Evolutionary conservation across 1,140 invertebrate species (phyloP).

Genomic region (Holotrichia oblita): DNA sequence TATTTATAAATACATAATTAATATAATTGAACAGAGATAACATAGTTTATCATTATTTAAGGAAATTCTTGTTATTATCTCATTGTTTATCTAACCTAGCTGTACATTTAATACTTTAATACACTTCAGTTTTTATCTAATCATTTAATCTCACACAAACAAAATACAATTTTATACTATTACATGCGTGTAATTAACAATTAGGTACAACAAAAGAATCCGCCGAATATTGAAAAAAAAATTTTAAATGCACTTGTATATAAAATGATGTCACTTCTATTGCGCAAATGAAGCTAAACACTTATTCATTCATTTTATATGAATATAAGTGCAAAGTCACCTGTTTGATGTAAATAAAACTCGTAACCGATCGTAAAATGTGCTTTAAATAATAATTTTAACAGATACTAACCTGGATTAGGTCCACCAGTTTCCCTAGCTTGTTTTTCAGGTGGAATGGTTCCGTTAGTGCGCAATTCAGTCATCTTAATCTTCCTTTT

Average conservation of each 20-base stretch:
- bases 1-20: no score
- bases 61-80: no score
- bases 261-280: neutral
- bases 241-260: neutral
- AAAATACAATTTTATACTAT: no score
- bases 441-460: neutral
- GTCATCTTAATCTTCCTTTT: neutral
- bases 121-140: neutral
- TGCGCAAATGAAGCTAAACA: conserved; percentile 1
- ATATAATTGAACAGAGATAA: no score
- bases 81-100: no score
- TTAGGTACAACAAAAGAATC: no score
- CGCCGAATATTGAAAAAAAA: no score
- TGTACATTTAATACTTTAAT: neutral
- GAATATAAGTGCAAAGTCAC: neutral
- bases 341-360: neutral
- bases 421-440: neutral
- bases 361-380: neutral
- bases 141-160: neutral
- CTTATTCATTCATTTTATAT: neutral
- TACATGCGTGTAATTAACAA: no score
- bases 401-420: conserved; percentile 2
- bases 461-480: neutral
- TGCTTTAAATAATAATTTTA: neutral
- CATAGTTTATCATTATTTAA: no score